Evolutionary conservation across 1,140 invertebrate genomes (phyloP), one percentile per base, ranked within the genome.

Genomic region (Heliconius himera): DNA sequence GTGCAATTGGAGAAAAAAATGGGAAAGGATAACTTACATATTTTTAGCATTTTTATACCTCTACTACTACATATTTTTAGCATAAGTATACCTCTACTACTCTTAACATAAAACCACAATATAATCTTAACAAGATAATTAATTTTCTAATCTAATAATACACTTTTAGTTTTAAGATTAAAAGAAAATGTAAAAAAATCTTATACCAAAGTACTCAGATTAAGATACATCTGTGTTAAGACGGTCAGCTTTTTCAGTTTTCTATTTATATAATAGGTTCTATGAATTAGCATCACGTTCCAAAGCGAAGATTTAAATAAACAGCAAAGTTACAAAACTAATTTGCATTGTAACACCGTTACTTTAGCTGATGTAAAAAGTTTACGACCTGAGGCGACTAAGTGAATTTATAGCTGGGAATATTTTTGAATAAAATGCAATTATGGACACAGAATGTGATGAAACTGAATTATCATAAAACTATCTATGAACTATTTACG

Each of bases 271-370:
- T 74, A 74, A 71, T 38, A 38, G n/a, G 8, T 38, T 38, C 38
- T 70, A 72, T 77, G 70, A 70, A 77, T 71, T 77, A 77, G 33
- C 46, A 38, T 54, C 70, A 71, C 41, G 16, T 51, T 70, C 76
- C 70, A 71, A 77, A 77, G 70, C 74, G 81, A 86, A 88, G 86
- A 91, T 88, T 91, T 88, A 91, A 82, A 77, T 78, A 77, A 82
- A 85, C 84, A 83, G 80, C 80, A 83, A 84, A 90, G 83, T 89
- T 90, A 86, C 79, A 83, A 74, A 90, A 89, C 88, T 90, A 84
- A 91, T 92, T 91, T 92, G 85, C 91, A 92, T 92, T 88, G 86
- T 88, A 90, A 90, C 89, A 90, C 85, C 81, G 85, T 89, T 88
- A 89, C 80, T 89, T 86, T 82, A 79, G 82, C 83, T 85, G 86